Evolutionary conservation across 2,113 vertebrate species (phyloP).

Genomic region (Erinaceus europaeus): DNA sequence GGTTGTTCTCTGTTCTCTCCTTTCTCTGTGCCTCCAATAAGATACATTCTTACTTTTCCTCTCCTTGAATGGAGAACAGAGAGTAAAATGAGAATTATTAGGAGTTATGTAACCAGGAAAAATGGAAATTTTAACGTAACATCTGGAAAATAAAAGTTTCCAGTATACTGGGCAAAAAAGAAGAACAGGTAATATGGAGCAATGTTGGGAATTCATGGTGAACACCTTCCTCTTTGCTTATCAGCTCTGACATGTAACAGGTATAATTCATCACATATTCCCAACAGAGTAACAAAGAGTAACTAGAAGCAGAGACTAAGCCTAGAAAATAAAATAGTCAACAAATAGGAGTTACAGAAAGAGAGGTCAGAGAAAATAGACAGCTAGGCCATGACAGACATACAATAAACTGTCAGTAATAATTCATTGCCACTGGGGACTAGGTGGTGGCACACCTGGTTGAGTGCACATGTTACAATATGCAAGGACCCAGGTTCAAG

Average conservation of each 20-base stretch:
- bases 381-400: not conserved
- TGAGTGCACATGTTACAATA: no score
- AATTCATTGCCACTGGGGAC: no score
- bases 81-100: not conserved
- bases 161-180: not conserved
- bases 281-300: no score
- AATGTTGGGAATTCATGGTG: no score
- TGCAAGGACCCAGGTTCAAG: no score
- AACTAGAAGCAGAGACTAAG: not conserved
- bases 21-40: not conserved
- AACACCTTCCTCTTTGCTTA: no score
- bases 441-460: no score
- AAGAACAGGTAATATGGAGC: not conserved
- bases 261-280: no score
- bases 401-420: fast-evolving
- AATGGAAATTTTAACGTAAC: not conserved
- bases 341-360: not conserved
- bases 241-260: no score
- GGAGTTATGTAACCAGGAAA: not conserved
- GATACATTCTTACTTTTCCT: not conserved
- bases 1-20: not conserved
- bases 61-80: not conserved
- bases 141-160: not conserved
- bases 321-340: not conserved
- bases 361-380: not conserved